A percentile compares a stretch with the other conserved stretches of the same genome.
These are phyloP conservation scores for Gracilinanus agilis DNA, from an alignment of 2,113 vertebrate species.

Conservation along the genomic window DNA sequence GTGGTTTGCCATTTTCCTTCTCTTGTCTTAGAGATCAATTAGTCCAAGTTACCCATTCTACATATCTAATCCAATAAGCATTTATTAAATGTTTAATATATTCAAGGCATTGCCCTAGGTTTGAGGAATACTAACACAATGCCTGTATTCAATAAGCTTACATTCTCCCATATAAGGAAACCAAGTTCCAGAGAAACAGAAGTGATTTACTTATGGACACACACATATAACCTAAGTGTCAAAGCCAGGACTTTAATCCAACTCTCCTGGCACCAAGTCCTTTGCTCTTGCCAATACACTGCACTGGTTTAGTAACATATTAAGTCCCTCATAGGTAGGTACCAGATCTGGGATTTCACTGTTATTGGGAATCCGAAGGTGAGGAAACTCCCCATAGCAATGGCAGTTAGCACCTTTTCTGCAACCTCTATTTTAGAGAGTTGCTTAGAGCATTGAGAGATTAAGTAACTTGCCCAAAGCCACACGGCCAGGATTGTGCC, in stretches of 20 bases:
- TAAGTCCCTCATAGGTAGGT: background rate
- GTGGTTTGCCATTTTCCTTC: no score
- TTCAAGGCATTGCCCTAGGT: background rate
- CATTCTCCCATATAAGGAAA: background rate
- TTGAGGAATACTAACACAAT: background rate
- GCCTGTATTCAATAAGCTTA: background rate
- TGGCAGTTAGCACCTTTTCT: background rate
- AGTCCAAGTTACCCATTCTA: background rate
- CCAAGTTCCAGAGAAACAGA: background rate
- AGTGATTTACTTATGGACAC: background rate
- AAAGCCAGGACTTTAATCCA: background rate
- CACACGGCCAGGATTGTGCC: background rate
- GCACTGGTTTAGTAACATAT: background rate
- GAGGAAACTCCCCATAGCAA: background rate
- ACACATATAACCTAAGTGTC: background rate
- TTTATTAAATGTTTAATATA: background rate
- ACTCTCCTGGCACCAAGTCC: background rate
- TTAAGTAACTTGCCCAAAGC: background rate
- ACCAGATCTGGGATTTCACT: background rate
- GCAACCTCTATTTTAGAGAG: background rate
- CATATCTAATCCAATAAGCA: background rate
- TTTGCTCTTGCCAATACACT: background rate
- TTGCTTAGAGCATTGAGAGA: no score
- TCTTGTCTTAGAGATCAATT: background rate
- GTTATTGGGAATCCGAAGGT: background rate